Conservation (phyloP, 1,140 invertebrate species). For the Drosophila suzukii region DNA sequence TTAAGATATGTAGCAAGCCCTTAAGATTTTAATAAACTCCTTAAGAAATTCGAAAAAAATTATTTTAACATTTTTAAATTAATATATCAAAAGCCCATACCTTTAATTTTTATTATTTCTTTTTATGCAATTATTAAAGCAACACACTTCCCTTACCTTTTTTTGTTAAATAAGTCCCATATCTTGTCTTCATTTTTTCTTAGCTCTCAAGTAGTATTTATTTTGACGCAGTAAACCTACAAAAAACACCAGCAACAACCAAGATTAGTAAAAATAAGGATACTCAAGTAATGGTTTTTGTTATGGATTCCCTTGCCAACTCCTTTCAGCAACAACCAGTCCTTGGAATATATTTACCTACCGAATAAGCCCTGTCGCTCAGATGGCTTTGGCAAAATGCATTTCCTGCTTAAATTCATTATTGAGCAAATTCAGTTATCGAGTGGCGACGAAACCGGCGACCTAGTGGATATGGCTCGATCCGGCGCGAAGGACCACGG, state of each 20-base stretch:
- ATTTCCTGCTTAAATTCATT: constrained; percentile 41
- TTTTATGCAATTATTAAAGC: too few species aligned
- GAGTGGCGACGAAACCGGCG: constrained; percentile 18
- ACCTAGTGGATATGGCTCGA: constrained; percentile 38
- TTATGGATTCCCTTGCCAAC: background rate
- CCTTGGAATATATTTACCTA: constrained; percentile 15
- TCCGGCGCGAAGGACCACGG: constrained; percentile 13
- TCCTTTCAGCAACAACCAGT: background rate
- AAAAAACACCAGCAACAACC: background rate
- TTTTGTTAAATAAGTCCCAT: too few species aligned
- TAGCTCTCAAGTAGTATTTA: too few species aligned
- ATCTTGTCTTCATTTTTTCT: too few species aligned
- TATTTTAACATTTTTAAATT: too few species aligned
- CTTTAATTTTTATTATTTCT: too few species aligned
- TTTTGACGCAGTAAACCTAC: too few species aligned
- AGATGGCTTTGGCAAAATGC: constrained; percentile 21
- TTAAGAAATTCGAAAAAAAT: too few species aligned
- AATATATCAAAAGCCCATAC: too few species aligned
- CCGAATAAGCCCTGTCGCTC: constrained; percentile 12
- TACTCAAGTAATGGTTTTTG: background rate
- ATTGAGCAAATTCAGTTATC: constrained; percentile 32
- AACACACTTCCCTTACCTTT: too few species aligned
- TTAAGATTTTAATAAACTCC: too few species aligned
- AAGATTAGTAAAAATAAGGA: background rate
- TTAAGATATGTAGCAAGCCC: too few species aligned